Evolutionary conservation across 2,113 vertebrate species (phyloP), one percentile per base, ranked within the genome.

Genomic region (Cairina moschata): DNA sequence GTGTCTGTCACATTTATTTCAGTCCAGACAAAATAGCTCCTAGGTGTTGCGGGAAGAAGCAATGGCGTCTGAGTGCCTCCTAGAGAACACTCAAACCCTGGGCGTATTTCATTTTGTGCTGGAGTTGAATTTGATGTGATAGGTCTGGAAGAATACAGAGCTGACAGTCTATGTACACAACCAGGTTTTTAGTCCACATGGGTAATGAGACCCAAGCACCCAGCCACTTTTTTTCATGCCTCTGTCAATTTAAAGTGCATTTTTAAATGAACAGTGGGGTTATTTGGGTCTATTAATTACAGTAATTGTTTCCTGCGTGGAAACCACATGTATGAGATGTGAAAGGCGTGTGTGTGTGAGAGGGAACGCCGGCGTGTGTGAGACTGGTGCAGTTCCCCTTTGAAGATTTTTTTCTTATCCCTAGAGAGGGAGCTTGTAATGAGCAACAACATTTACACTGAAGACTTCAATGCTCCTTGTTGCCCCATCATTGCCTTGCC

Each of bases 271-370:
- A 95, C 84, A 93, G 91, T 87, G 87, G 67, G 92, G 89, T 95
- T 96, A 94, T 96, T 92, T 91, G 92, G 90, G 92, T 92, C 94
- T 88, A 90, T 97, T 97, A 95, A 97, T 97, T 96, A 97, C 85
- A 81, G 86, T 96, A 97, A 97, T 97, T 94, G 93, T 96, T 97
- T 97, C 96, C 96, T 97, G 91, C 42, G 65, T 93, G 92, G 94
- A 96, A 97, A 93, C 88, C 97, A 95, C 94, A 96, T 96, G 86
- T 81, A 86, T 68, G 75, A 94, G 95, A 88, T 83, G 69, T 96
- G 93, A 96, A 97, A 96, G 95, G 88, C 60, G 0, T 0, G 56
- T 92, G 88, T 91, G 88, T 92, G 90, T 23, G 77, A 62, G 69
- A 50, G 40, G 81, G 79, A 86, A 26, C 0, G 7, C 69, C 83